These are phyloP conservation scores for Myripristis jacobus DNA, from an alignment of 2,797 vertebrate genomes.

Conservation along the genomic window DNA sequence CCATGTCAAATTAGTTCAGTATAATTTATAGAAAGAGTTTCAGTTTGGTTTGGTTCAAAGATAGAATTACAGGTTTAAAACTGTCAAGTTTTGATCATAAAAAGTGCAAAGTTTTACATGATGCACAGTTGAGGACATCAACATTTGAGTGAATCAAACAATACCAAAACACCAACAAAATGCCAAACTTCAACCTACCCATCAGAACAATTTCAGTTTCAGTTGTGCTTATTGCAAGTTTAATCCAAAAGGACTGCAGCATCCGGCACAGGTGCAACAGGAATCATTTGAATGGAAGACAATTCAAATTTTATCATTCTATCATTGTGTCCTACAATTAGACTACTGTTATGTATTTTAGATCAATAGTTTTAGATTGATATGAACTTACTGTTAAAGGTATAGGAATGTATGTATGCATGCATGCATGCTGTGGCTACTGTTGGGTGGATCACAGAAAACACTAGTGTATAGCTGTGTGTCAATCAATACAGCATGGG, in stretches of 20 bases:
- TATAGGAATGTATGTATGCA: slow-evolving; percentile 6
- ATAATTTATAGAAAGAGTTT: too few relatives aligned
- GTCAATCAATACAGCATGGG: slow-evolving; percentile 39
- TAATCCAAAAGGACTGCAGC: slow-evolving; percentile 1
- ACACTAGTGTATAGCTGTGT: slow-evolving; percentile 9
- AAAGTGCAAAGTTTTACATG: slow-evolving; percentile 32
- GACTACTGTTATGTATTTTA: slow-evolving; percentile 4
- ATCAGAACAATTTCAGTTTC: not conserved
- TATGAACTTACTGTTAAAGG: not conserved
- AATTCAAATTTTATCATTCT: slow-evolving; percentile 12
- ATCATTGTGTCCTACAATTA: slow-evolving; percentile 33
- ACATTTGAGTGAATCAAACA: slow-evolving; percentile 24
- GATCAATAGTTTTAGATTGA: not conserved
- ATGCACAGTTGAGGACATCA: slow-evolving; percentile 39
- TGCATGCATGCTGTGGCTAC: slow-evolving; percentile 13
- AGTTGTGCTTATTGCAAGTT: not conserved
- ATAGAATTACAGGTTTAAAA: slow-evolving; percentile 21
- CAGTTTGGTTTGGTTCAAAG: slow-evolving; percentile 29
- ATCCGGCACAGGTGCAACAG: slow-evolving; percentile 15
- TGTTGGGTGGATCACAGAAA: not conserved
- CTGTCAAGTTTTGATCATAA: not conserved
- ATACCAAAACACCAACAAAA: slow-evolving; percentile 30
- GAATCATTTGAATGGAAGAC: not conserved
- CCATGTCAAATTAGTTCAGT: slow-evolving; percentile 21
- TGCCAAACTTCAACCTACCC: slow-evolving; percentile 1